A percentile compares a stretch with the other conserved stretches of the same genome.
Conservation (phyloP, 2,113 vertebrate species). For the Hiodon tergisus region DNA sequence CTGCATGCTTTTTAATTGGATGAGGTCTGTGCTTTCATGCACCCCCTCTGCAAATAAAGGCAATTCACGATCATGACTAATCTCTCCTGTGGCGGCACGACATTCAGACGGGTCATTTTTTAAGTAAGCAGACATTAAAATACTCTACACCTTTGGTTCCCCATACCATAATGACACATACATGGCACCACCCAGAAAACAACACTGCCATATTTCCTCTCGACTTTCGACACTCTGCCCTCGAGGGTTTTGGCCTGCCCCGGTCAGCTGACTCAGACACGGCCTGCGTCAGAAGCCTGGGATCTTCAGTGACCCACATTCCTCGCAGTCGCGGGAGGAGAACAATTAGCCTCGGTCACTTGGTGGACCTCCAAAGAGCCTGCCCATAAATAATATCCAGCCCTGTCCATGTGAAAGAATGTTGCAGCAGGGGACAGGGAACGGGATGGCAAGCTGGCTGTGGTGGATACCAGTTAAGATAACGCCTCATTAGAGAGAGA, state of each 20-base stretch:
- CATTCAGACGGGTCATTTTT: background rate
- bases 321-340: slow-evolving; percentile 1
- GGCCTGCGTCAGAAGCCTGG: slow-evolving; percentile 10
- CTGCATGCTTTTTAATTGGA: slow-evolving; percentile 33
- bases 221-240: background rate
- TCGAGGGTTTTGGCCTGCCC: slow-evolving; percentile 4
- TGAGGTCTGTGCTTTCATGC: slow-evolving; percentile 16
- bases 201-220: no score
- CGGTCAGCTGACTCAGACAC: slow-evolving; percentile 32
- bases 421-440: slow-evolving; percentile 12
- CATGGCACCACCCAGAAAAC: no score
- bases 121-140: background rate
- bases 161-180: no score
- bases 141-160: background rate
- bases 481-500: background rate
- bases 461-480: background rate
- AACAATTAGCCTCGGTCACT: slow-evolving; percentile 32
- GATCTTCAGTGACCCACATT: slow-evolving; percentile 42
- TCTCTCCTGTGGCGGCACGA: no score
- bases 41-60: background rate
- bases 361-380: slow-evolving; percentile 32
- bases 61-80: no score
- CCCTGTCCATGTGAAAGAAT: slow-evolving; percentile 35
- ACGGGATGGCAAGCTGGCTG: background rate
- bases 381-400: slow-evolving; percentile 32